Evolutionary conservation across 2,113 vertebrate genomes (phyloP).

Genomic region (Trematomus loennbergii): DNA sequence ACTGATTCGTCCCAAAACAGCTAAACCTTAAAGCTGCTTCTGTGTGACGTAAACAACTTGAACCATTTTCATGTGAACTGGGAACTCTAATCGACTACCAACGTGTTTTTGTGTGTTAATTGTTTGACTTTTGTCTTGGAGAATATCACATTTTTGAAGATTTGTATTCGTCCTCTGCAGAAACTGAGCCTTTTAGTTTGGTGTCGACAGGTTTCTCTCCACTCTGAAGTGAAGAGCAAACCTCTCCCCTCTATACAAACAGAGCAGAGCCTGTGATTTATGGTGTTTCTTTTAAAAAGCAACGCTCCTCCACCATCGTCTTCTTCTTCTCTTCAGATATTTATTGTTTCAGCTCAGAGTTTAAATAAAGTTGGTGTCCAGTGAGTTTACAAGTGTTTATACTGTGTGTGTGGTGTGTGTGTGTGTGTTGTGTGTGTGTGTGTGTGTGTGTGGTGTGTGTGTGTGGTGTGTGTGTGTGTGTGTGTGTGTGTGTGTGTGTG

Average conservation of each 20-base stretch:
- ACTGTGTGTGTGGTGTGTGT: neutral
- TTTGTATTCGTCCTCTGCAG: neutral
- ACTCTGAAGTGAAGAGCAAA: slow-evolving; percentile 35
- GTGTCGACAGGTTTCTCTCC: slow-evolving; percentile 5
- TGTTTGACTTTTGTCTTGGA: too few relatives aligned
- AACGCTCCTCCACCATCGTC: neutral
- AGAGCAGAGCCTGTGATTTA: slow-evolving; percentile 46
- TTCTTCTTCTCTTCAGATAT: slow-evolving; percentile 12
- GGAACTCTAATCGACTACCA: neutral
- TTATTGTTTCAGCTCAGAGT: slow-evolving; percentile 51
- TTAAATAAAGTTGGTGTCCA: slow-evolving; percentile 45
- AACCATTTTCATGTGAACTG: neutral
- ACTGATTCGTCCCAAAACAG: neutral
- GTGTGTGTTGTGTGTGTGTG: slow-evolving; percentile 24
- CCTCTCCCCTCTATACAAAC: neutral
- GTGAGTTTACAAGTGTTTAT: too few relatives aligned
- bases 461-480: neutral
- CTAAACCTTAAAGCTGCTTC: neutral
- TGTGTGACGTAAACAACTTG: neutral
- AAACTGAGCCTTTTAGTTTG: neutral
- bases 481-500: slow-evolving; percentile 6
- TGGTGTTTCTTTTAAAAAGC: neutral
- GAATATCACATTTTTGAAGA: neutral
- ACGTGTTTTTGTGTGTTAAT: too few relatives aligned
- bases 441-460: neutral